These are phyloP conservation scores for Agrotis puta DNA, from an alignment of 2,888 invertebrate species.

Conservation along the genomic window DNA sequence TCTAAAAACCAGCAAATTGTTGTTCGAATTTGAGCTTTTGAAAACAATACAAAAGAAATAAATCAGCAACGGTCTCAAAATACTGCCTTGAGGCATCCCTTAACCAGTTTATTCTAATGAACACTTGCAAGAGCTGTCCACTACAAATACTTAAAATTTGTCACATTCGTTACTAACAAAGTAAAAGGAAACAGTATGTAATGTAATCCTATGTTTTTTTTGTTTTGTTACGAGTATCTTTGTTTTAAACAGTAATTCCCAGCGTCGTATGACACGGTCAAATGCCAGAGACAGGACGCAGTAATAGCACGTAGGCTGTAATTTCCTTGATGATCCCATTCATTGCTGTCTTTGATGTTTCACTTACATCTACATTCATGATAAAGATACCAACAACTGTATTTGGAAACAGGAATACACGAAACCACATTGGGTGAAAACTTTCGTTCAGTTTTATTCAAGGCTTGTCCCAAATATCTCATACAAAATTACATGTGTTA, in stretches of 20 bases:
- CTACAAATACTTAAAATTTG: background rate
- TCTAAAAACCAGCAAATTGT: background rate
- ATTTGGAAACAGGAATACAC: conserved; percentile 19
- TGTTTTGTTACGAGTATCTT: conserved; percentile 13
- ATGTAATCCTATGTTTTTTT: conserved; percentile 8
- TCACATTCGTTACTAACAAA: background rate
- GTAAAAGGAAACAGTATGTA: background rate
- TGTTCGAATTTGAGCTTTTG: rapidly evolving
- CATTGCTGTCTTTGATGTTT: conserved; percentile 25
- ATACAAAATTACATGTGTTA: conserved; percentile 1
- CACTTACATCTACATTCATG: background rate
- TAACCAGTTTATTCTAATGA: too few species aligned
- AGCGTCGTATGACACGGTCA: conserved; percentile 15
- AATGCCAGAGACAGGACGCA: conserved; percentile 41
- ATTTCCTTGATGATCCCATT: conserved; percentile 67
- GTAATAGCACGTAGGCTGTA: conserved; percentile 56
- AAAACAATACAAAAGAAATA: background rate
- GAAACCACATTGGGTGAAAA: too few species aligned
- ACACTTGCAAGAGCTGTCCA: background rate
- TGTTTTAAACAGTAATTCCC: conserved; percentile 22
- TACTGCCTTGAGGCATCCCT: conserved; percentile 10
- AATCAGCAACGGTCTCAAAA: conserved; percentile 5
- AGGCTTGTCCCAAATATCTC: background rate
- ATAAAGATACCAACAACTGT: background rate
- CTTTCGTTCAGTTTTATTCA: too few species aligned